A percentile compares a stretch with the other conserved stretches of the same genome.
Conservation (phyloP, 2,113 vertebrate genomes). For the Thymallus thymallus region DNA sequence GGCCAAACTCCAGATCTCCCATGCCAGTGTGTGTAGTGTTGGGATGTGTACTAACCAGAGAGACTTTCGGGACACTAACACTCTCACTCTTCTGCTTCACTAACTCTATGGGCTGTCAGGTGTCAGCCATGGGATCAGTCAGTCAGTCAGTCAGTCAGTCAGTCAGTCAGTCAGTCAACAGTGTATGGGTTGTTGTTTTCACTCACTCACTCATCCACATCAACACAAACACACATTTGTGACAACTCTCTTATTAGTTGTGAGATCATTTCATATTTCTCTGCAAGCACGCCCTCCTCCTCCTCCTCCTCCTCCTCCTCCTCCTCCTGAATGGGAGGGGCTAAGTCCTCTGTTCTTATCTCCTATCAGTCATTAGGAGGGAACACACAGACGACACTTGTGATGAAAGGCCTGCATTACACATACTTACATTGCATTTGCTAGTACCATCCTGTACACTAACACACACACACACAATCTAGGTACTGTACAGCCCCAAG, state of each 20-base stretch:
- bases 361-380: background rate
- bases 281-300: background rate
- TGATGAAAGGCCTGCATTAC: constrained; percentile 19
- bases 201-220: background rate
- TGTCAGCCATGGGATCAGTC: no score
- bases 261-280: no score
- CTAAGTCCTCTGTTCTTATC: background rate
- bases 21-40: no score
- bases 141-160: no score
- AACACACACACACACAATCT: background rate
- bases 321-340: background rate
- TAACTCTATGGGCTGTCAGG: no score
- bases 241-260: no score
- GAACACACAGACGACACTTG: background rate
- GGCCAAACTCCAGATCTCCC: constrained; percentile 25
- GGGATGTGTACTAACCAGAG: no score
- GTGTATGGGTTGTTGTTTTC: background rate
- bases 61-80: no score
- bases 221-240: no score
- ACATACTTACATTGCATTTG: background rate
- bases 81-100: no score
- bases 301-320: background rate
- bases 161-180: no score
- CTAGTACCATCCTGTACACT: background rate
- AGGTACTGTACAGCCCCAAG: constrained; percentile 18